Conservation (phyloP, 2,797 vertebrate genomes). For the Gallinago solitaria region DNA sequence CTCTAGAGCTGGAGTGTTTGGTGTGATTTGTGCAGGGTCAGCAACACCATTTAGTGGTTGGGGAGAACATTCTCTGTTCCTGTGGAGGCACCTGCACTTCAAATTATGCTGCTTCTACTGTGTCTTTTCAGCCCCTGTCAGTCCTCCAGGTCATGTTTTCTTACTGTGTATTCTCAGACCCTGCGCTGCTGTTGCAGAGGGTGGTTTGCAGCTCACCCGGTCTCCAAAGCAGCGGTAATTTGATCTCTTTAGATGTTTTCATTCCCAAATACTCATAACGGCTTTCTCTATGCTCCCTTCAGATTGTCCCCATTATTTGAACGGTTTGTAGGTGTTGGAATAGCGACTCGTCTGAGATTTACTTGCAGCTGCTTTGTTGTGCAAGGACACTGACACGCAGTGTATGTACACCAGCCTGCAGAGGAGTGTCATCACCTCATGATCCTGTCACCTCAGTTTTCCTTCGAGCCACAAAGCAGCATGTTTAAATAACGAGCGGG, state of each 20-base stretch:
- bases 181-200: background rate
- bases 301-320: background rate
- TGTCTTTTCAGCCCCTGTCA: background rate
- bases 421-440: background rate
- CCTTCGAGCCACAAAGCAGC: background rate
- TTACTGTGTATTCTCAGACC: background rate
- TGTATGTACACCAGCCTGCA: background rate
- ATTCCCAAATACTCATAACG: background rate
- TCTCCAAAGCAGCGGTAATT: background rate
- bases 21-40: background rate
- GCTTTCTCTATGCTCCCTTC: background rate
- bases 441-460: background rate
- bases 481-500: fast-evolving
- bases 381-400: background rate
- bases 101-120: background rate
- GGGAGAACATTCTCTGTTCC: background rate
- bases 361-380: background rate
- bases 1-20: background rate
- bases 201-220: background rate
- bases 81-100: background rate
- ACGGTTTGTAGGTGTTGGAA: background rate
- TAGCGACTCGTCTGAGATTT: background rate
- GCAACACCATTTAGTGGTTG: background rate
- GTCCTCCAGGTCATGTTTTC: background rate
- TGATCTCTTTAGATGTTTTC: background rate